phyloP scores from a whole-genome alignment of 2,797 vertebrate genomes.

The Sebastes trivittatus region DNA sequence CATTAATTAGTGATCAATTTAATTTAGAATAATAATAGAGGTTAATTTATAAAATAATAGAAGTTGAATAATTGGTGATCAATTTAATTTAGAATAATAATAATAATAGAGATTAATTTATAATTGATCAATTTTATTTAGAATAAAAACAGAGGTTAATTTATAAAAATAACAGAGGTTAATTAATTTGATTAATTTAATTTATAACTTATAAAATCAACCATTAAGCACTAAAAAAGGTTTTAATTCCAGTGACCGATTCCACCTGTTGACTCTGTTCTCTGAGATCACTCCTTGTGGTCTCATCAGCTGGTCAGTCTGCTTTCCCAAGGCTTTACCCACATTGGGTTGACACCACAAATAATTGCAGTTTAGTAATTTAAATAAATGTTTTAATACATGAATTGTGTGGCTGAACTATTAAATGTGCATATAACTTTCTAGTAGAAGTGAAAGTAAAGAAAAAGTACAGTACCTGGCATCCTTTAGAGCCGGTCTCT shows the following conservation, averaged over 20 bases:
- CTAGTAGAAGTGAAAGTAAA: background rate
- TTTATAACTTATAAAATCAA: background rate
- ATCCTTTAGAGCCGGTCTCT: slow-evolving; percentile 69
- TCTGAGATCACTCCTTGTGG: background rate
- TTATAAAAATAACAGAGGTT: no score
- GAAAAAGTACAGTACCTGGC: slow-evolving; percentile 64
- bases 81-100: no score
- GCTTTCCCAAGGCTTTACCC: background rate
- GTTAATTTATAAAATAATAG: no score
- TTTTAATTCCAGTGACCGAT: background rate
- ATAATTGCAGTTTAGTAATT: background rate
- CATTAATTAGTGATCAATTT: no score
- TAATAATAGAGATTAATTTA: no score
- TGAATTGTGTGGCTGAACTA: background rate
- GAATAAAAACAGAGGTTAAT: no score
- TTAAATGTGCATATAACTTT: background rate
- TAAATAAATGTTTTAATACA: background rate
- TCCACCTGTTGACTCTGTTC: background rate
- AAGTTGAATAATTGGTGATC: no score
- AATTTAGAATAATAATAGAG: no score
- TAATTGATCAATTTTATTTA: no score
- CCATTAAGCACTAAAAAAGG: background rate
- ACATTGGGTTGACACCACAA: background rate
- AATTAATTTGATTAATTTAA: no score
- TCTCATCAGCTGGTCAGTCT: background rate